Base-by-base conservation (phyloP, 2,113 vertebrate genomes). In the Actenoides lindsayi region DNA sequence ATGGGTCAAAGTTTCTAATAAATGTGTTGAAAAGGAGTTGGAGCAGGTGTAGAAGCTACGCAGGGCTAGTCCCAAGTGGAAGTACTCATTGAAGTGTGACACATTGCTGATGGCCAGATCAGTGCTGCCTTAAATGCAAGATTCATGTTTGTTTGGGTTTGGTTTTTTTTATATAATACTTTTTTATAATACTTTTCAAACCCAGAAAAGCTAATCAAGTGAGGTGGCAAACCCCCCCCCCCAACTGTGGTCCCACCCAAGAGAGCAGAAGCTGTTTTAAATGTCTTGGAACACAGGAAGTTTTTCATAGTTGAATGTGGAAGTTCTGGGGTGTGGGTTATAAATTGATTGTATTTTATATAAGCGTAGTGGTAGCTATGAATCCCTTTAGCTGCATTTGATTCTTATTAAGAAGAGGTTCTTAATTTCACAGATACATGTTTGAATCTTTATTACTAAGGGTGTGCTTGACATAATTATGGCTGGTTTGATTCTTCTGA, bases 61-160 rank as follows among this genome's bases (percentile, higher is more conserved):
- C 31, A 30, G 90, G 87, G 64, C 69, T 70, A 46, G 57, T 96
- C 92, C 71, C 84, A 59, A 31, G 60, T 51, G 87, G 28, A 93
- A 16, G 77, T n/a, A 67, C 31, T 63, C 1, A 0, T 3, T 83
- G 41, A 60, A 59, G 77, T 87, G 51, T 70, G 69, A 78, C 62
- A 16, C 4, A 13, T 50, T 15, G 8, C 74, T 46, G 42, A 41
- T 78, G 83, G 53, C 37, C 46, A 27, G 2, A 74, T 69, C 27
- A 30, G 31, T 9, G 41, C 54, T 87, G 68, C 20, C 77, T 57
- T 35, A 64, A 35, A 10, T n/a, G 42, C 59, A 62, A 17, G 62
- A 65, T 37, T 37, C 8, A 9, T 30, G 10, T 37, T n/a, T 14
- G 13, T 59, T 42, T 15, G 42, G 14, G 57, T 13, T 14, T 62